Percentiles rank a stretch among this genome's conserved stretches.
Conservation (phyloP, 2,888 invertebrate genomes). For the Ganaspis brasiliensis region DNA sequence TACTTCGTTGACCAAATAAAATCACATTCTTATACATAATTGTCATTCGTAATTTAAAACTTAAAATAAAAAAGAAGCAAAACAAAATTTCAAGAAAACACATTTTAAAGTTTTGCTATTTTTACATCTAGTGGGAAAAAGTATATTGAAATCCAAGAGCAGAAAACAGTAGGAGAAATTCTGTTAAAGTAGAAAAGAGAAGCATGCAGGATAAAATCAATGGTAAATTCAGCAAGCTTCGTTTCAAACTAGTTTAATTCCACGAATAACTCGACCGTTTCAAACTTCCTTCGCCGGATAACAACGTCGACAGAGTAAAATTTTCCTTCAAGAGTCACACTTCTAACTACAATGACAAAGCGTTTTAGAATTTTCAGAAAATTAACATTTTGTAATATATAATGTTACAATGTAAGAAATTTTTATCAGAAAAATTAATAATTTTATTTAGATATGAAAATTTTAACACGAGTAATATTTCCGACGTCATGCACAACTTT, state of each 20-base stretch:
- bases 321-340: conserved; percentile 1
- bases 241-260: conserved; percentile 39
- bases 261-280: conserved; percentile 37
- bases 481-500: too few relatives aligned
- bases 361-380: background rate
- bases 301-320: conserved; percentile 2
- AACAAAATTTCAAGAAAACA: background rate
- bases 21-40: too few relatives aligned
- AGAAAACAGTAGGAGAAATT: background rate
- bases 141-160: background rate
- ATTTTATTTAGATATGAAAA: too few relatives aligned
- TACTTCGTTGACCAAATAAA: too few relatives aligned
- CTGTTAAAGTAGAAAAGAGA: background rate
- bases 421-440: too few relatives aligned
- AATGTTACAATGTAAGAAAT: too few relatives aligned
- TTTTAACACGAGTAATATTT: too few relatives aligned
- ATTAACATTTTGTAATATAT: too few relatives aligned
- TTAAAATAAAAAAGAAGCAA: background rate
- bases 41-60: too few relatives aligned
- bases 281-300: conserved; percentile 26
- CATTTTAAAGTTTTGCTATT: background rate
- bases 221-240: conserved; percentile 26
- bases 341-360: conserved; percentile 4
- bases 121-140: background rate
- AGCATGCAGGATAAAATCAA: conserved; percentile 38